Evolutionary conservation across 2,888 invertebrate species (phyloP).

Genomic region (Eristalinus aeneus): DNA sequence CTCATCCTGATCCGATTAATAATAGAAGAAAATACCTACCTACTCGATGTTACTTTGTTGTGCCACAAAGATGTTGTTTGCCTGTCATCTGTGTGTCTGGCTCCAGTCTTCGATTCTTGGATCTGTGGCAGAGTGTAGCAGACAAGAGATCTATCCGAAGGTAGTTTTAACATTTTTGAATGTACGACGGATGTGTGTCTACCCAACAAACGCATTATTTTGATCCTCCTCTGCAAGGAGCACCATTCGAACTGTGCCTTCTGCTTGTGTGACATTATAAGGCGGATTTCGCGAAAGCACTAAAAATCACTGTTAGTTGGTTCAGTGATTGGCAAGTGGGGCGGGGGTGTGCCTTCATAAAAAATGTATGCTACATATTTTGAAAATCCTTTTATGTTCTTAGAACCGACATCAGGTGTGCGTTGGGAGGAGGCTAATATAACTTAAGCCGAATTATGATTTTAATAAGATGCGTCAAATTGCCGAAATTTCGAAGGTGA

Average conservation of each 20-base stretch:
- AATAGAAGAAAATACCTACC: constrained; percentile 60
- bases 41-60: neutral
- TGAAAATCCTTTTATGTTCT: constrained; percentile 67
- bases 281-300: constrained; percentile 36
- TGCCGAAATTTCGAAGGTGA: constrained; percentile 1
- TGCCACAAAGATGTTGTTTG: constrained; percentile 34
- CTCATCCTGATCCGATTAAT: constrained; percentile 73
- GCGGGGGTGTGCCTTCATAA: constrained; percentile 29
- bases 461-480: constrained; percentile 67
- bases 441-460: constrained; percentile 68
- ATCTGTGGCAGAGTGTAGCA: constrained; percentile 14
- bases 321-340: constrained; percentile 42
- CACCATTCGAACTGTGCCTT: constrained; percentile 35
- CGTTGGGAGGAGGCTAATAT: constrained; percentile 8
- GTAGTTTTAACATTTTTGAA: constrained; percentile 55
- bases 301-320: constrained; percentile 61
- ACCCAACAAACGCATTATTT: constrained; percentile 51
- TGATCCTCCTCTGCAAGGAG: constrained; percentile 49
- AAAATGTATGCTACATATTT: constrained; percentile 61
- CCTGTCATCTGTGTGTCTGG: constrained; percentile 29
- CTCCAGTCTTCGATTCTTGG: constrained; percentile 33
- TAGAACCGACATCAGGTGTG: constrained; percentile 38
- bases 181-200: neutral
- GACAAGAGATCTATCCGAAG: constrained; percentile 28
- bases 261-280: constrained; percentile 54